These are phyloP conservation scores for Phyto melanocephala DNA, from an alignment of 2,888 invertebrate genomes.

Conservation along the genomic window DNA sequence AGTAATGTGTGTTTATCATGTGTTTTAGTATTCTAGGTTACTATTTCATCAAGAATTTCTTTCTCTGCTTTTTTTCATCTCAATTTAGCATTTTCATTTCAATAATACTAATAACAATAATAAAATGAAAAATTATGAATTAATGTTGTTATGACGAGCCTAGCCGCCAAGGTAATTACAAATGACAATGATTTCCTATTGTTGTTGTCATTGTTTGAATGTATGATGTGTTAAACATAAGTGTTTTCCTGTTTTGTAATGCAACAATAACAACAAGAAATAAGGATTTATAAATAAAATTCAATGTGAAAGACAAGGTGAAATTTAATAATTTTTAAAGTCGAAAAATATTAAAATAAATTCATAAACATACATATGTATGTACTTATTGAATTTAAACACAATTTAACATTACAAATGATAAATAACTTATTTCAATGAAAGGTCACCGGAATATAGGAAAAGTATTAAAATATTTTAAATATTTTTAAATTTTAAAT, in stretches of 20 bases:
- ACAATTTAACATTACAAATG: not conserved
- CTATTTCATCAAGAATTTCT: conserved; percentile 44
- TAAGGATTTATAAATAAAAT: conserved; percentile 48
- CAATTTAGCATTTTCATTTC: conserved; percentile 31
- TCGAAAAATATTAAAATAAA: not conserved
- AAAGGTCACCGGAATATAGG: conserved; percentile 13
- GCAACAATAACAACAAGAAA: conserved; percentile 22
- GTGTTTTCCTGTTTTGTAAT: conserved; percentile 60
- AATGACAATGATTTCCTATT: conserved; percentile 65
- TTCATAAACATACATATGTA: too few species aligned
- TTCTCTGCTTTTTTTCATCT: not conserved
- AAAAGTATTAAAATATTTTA: too few species aligned
- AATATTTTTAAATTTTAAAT: too few species aligned
- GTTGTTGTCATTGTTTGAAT: conserved; percentile 34
- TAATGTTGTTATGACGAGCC: conserved; percentile 63
- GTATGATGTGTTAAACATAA: conserved; percentile 37
- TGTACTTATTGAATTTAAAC: not conserved
- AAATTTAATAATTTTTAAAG: conserved; percentile 18
- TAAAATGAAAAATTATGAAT: not conserved
- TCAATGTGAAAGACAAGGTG: conserved; percentile 64
- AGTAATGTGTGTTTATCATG: not conserved
- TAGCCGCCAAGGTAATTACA: conserved; percentile 65
- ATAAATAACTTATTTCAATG: not conserved
- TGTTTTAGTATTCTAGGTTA: conserved; percentile 47
- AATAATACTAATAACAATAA: not conserved